Evolutionary conservation across 2,797 vertebrate species (phyloP), one percentile per base, ranked within the genome.

Genomic region (Ciconia nigra): DNA sequence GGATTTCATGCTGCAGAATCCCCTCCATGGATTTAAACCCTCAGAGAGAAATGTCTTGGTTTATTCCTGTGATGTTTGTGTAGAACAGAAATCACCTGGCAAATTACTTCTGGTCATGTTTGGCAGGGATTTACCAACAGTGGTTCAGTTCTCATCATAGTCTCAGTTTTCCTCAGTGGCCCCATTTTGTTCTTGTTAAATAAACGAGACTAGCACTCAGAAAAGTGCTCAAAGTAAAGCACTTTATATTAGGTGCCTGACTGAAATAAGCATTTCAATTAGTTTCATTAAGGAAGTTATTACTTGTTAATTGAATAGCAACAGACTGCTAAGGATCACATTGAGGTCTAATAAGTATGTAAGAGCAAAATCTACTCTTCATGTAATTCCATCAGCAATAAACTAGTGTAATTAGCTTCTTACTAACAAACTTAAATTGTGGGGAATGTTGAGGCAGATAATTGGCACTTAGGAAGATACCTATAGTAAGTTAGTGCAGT

Each of bases 221-320:
- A 91, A 94, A 97, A 97, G 93, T 91, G 57, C 85, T 97, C 95
- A 76, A 92, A 97, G 79, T 85, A 86, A 96, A 97, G 91, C 26
- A 0, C 84, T 98, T 89, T 84, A 63, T 95, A 92, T 82, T 92
- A 97, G 95, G 84, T 97, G 96, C 93, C 88, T 96, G 94, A 90
- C 89, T 97, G 93, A 98, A 98, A 98, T 96, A 97, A 98, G 97
- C 97, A 98, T 98, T 98, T 98, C 98, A 98, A 98, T 98, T 98
- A 98, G 97, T 98, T 98, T 98, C 97, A 98, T 98, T 98, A 98
- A 98, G 97, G 96, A 98, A 98, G 98, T 98, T 98, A 98, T 98
- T 98, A 98, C 98, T 98, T 97, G 97, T 97, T 98, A 98, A 98
- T 98, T 98, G 98, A 98, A 98, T 96, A 98, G 97, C 98, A 98